These are phyloP conservation scores for Tridacna gigas DNA, from an alignment of 2,888 invertebrate genomes.

Conservation along the genomic window DNA sequence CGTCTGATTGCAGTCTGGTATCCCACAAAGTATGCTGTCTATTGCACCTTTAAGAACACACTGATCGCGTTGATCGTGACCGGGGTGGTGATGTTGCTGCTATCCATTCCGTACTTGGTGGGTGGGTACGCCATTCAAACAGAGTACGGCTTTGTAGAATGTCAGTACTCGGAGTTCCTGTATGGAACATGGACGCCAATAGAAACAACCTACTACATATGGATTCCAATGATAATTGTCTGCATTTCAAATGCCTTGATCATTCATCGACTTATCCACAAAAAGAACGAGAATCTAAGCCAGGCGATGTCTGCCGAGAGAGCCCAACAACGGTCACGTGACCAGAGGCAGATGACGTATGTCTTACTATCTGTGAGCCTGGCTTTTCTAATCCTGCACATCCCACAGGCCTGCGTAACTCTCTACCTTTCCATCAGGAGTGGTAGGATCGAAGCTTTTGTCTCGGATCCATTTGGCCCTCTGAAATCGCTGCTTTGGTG, in stretches of 20 bases:
- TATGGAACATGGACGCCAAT: constrained; percentile 17
- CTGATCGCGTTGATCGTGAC: neutral
- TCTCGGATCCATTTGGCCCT: constrained; percentile 10
- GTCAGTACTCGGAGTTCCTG: constrained; percentile 11
- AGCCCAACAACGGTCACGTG: constrained; percentile 17
- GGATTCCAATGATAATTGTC: constrained; percentile 25
- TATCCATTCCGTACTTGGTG: neutral
- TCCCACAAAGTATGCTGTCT: constrained; percentile 20
- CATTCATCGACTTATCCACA: neutral
- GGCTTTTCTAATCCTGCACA: constrained; percentile 26
- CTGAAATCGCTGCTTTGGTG: constrained; percentile 13
- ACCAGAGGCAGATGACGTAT: constrained; percentile 30
- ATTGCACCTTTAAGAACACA: constrained; percentile 19
- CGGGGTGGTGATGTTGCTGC: neutral
- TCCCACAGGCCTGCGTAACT: constrained; percentile 17
- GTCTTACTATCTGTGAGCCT: constrained; percentile 17
- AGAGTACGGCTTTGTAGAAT: constrained; percentile 11
- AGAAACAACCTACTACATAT: constrained; percentile 34
- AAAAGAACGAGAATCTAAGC: constrained; percentile 13
- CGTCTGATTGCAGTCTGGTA: constrained; percentile 36
- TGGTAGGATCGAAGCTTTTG: neutral
- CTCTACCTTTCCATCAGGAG: neutral
- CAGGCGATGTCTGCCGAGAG: constrained; percentile 25
- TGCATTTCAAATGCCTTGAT: constrained; percentile 24
- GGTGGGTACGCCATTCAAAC: neutral